These are phyloP conservation scores for Cynopterus sphinx DNA, from an alignment of 2,797 vertebrate genomes.

Conservation along the genomic window DNA sequence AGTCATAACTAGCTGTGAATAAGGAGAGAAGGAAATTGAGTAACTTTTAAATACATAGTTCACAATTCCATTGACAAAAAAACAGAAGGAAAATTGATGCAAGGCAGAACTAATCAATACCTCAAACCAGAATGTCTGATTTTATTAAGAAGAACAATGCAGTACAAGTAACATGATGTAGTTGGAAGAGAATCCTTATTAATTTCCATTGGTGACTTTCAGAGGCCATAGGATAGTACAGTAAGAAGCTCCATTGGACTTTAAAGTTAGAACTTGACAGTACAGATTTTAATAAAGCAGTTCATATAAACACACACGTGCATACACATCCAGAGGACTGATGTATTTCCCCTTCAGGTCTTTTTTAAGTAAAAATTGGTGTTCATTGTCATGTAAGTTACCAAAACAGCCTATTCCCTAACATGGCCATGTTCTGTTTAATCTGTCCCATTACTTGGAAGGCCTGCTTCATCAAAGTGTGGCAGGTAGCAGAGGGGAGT, in stretches of 20 bases:
- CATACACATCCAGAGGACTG: background rate
- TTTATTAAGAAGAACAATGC: background rate
- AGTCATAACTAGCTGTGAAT: background rate
- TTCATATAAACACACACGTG: background rate
- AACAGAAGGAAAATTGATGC: background rate
- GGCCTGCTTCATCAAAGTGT: background rate
- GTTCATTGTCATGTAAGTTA: background rate
- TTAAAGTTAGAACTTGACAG: background rate
- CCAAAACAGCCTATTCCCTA: background rate
- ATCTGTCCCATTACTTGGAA: conserved; percentile 16
- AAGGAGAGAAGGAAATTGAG: background rate
- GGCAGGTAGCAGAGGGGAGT: background rate
- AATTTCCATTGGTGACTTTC: background rate
- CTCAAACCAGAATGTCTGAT: background rate
- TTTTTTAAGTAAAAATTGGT: conserved; percentile 38
- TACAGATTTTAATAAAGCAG: background rate
- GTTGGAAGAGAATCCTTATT: background rate
- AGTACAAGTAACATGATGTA: background rate
- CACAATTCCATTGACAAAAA: background rate
- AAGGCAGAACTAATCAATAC: background rate
- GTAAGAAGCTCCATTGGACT: background rate
- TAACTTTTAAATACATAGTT: background rate
- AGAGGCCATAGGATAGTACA: background rate
- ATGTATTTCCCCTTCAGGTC: background rate
- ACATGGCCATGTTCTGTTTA: background rate